A percentile compares a stretch with the other conserved stretches of the same genome.
These are phyloP conservation scores for Camponotus pennsylvanicus DNA, from an alignment of 1,140 invertebrate genomes.

Conservation along the genomic window DNA sequence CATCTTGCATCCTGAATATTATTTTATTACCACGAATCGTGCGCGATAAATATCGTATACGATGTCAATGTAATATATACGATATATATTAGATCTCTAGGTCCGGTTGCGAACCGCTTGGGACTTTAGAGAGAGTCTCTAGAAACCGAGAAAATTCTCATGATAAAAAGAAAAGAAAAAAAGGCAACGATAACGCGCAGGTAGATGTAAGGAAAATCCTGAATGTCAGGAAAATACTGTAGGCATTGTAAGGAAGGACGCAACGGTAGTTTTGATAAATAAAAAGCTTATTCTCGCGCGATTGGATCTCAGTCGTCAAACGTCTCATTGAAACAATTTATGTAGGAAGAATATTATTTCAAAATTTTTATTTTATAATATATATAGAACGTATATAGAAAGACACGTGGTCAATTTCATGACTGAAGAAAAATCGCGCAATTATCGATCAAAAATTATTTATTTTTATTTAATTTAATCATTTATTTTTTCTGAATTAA, in stretches of 20 bases:
- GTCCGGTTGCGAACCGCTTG: conserved; percentile 12
- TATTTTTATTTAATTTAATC: neutral
- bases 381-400: too few relatives aligned
- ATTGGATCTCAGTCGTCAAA: neutral
- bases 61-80: too few relatives aligned
- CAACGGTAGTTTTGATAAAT: neutral
- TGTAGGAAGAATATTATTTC: neutral
- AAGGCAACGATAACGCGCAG: neutral
- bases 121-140: neutral
- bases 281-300: neutral
- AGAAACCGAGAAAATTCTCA: neutral
- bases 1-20: neutral
- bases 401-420: neutral
- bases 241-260: too few relatives aligned
- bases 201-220: neutral
- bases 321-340: neutral
- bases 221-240: neutral
- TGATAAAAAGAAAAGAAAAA: neutral
- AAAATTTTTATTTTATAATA: neutral
- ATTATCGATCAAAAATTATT: neutral
- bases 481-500: neutral
- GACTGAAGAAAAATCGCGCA: neutral
- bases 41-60: neutral
- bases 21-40: neutral
- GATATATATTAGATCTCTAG: neutral